Conservation (phyloP, 2,797 vertebrate species). For the Simalia tracyae region DNA sequence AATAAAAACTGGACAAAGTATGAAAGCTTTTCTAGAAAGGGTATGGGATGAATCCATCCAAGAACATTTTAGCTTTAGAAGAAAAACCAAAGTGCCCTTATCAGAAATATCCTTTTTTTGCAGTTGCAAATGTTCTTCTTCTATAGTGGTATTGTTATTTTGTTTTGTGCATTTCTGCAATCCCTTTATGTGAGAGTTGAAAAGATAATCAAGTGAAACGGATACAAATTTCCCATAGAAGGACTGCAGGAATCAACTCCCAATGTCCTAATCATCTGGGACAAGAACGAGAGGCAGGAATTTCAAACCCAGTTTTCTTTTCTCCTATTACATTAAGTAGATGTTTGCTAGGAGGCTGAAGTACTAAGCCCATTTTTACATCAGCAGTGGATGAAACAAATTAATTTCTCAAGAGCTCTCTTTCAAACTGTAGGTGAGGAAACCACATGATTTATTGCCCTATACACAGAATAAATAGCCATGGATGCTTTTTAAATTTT, state of each 20-base stretch:
- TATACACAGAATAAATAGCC: background rate
- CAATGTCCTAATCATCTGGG: too few species aligned
- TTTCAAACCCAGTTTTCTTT: background rate
- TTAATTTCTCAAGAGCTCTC: background rate
- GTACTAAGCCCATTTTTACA: too few species aligned
- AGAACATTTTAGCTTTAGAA: constrained; percentile 38
- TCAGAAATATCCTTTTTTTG: background rate
- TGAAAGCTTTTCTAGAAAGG: constrained; percentile 10
- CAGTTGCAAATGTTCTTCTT: background rate
- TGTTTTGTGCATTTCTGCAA: background rate
- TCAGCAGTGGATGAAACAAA: background rate
- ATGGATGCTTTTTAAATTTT: background rate
- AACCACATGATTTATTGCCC: background rate
- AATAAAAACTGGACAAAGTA: constrained; percentile 40
- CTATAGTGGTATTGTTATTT: background rate
- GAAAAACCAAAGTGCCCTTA: background rate
- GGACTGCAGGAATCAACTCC: background rate
- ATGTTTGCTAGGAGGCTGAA: background rate
- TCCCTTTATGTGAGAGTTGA: background rate
- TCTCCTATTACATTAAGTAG: background rate
- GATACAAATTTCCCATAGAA: background rate
- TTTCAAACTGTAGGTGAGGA: too few species aligned
- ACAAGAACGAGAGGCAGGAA: background rate
- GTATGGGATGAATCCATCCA: constrained; percentile 43
- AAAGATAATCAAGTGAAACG: background rate